Base-by-base conservation (phyloP, 2,113 vertebrate genomes). In the Sinocyclocheilus anshuiensis region DNA sequence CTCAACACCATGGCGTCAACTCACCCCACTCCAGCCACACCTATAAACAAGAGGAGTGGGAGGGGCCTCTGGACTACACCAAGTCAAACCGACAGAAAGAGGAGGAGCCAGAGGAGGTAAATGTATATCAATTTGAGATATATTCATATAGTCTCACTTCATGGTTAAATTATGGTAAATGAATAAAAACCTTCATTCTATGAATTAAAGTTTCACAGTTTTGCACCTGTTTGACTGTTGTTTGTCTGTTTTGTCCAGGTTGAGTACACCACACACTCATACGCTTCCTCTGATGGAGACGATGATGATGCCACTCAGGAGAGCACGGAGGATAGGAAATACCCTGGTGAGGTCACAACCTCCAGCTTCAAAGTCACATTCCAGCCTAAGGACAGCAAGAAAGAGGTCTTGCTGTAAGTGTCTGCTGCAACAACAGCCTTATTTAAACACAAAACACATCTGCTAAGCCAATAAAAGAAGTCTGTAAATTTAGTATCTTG, bases 351-450 rank as follows among this genome's bases (percentile, higher is more conserved):
- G 90, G 98, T 99, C 90, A 99, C 98, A 48, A 96, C 96, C 90
- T 94, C 93, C 91, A 98, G 96, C 92, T 97, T 97, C 93, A 99
- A 98, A 91, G 94, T 98, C 91, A 99, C 98, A 92, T 97, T 98
- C 91, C 96, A 96, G 92, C 95, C 97, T 90, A 99, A 99, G 96
- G 98, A 99, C 92, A 95, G 94, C 95, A 99, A 99, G 95, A 99
- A 99, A 92, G 98, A 99, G 74, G 87, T 98, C 90, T 96, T 99
- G 74, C 95, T 98, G 98, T 99, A 95, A 97, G 97, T 95, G n/a
- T 72, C 69, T 61, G 77, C 29, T 9, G 48, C 13, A 77, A 50
- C 15, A 55, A 16, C 26, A 78, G 24, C 16, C 16, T 55, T 22
- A 57, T 55, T 53, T 78, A 36, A 53, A 57, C 77, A 57, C 2